A percentile compares a stretch with the other conserved stretches of the same genome.
phyloP scores from a whole-genome alignment of 1,140 invertebrate species.

The Bombus turneri region DNA sequence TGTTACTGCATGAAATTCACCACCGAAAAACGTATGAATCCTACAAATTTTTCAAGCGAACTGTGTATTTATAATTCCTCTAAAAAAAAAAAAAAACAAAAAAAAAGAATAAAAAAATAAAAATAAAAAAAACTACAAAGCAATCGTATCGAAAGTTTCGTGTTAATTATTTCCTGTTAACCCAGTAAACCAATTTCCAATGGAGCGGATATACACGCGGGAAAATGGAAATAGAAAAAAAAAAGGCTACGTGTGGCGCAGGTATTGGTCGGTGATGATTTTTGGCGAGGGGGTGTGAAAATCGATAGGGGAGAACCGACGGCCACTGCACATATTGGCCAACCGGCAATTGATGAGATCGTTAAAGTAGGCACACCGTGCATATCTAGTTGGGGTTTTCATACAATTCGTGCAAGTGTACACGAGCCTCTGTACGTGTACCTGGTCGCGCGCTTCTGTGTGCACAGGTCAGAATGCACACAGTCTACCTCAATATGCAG shows the following conservation, averaged over 20 bases:
- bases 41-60: too few species aligned
- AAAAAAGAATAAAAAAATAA: background rate
- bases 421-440: conserved; percentile 9
- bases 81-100: background rate
- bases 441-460: conserved; percentile 29
- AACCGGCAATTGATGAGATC: conserved; percentile 51
- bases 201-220: background rate
- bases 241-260: background rate
- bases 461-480: conserved; percentile 57
- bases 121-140: background rate
- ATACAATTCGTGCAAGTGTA: conserved; percentile 50
- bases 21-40: too few species aligned
- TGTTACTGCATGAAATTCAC: too few species aligned
- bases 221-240: background rate
- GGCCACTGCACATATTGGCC: conserved; percentile 40
- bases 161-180: background rate
- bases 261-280: conserved; percentile 8
- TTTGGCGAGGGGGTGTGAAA: conserved; percentile 27
- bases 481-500: conserved; percentile 61
- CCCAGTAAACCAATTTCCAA: background rate
- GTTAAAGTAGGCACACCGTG: conserved; percentile 53
- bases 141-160: background rate
- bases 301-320: background rate
- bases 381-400: conserved; percentile 55
- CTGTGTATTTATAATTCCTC: too few species aligned